Percentiles rank a stretch among this genome's conserved stretches.
These are phyloP conservation scores for Polymixis flavicincta DNA, from an alignment of 2,888 invertebrate species.

Conservation along the genomic window DNA sequence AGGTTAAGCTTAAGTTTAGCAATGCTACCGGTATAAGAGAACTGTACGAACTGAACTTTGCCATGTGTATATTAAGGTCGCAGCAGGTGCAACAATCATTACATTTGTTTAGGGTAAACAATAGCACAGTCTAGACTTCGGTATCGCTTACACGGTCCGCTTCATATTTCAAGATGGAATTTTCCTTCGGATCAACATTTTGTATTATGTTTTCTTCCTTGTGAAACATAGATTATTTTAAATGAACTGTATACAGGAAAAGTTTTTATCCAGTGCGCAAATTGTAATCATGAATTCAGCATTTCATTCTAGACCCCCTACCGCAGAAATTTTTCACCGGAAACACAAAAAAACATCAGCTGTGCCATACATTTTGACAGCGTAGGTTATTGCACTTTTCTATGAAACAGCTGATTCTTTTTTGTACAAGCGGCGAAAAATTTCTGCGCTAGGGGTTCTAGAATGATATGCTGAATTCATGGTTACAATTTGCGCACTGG, in stretches of 20 bases:
- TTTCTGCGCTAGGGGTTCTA: no score
- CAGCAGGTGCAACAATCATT: constrained; percentile 4
- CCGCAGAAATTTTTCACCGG: no score
- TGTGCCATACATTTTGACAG: no score
- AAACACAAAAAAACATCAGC: no score
- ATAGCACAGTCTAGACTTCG: constrained; percentile 21
- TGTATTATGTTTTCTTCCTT: neutral
- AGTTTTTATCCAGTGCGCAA: no score
- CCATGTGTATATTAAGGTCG: constrained; percentile 3
- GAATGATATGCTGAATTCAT: no score
- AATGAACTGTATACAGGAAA: neutral
- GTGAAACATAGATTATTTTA: neutral
- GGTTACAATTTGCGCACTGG: no score
- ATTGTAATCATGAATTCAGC: no score
- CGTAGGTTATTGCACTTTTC: no score
- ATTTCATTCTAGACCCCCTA: no score
- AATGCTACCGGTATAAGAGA: constrained; percentile 5
- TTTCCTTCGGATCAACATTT: neutral
- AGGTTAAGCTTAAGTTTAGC: neutral
- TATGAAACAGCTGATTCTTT: no score
- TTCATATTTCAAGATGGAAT: constrained; percentile 8
- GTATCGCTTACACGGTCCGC: constrained; percentile 32
- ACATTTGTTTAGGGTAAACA: constrained; percentile 46
- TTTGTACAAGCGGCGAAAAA: no score
- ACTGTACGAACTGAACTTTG: constrained; percentile 11